Conservation (phyloP, 2,888 invertebrate genomes). For the Zaprionus obscuricornis region DNA sequence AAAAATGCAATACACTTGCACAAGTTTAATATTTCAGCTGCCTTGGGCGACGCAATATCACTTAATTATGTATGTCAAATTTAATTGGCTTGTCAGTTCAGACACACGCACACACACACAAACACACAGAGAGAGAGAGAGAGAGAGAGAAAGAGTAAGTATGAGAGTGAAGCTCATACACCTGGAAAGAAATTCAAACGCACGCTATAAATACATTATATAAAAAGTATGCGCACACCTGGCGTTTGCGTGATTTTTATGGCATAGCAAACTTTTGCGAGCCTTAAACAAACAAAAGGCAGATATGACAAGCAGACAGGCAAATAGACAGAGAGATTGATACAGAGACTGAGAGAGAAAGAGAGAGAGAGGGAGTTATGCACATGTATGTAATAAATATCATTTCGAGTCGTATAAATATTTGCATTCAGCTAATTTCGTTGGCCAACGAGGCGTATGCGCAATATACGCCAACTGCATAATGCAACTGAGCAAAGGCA, state of each 20-base stretch:
- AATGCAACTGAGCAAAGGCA: conserved; percentile 14
- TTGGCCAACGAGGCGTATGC: conserved; percentile 44
- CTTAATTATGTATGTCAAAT: conserved; percentile 73
- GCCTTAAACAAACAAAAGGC: conserved; percentile 22
- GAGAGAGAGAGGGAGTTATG: not conserved
- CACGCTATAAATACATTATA: conserved; percentile 62
- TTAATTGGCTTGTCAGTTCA: conserved; percentile 74
- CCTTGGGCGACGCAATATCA: conserved; percentile 38
- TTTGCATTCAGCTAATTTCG: conserved; percentile 61
- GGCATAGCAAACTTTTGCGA: conserved; percentile 5
- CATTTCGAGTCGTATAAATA: conserved; percentile 51
- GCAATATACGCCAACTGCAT: conserved; percentile 34
- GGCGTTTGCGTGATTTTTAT: conserved; percentile 51
- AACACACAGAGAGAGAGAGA: no score
- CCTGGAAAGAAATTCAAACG: conserved; percentile 32
- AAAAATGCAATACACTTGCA: conserved; percentile 60
- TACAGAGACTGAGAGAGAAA: no score
- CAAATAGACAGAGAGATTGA: not conserved
- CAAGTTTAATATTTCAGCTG: conserved; percentile 45
- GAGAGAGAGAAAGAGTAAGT: no score
- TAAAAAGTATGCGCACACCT: conserved; percentile 50
- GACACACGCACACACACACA: conserved; percentile 19
- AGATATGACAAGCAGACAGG: conserved; percentile 18
- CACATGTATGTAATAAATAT: conserved; percentile 34
- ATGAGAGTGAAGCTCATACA: no score